Percentiles rank a stretch among this genome's conserved stretches.
Evolutionary conservation across 1,140 invertebrate species (phyloP).

Genomic region (Drosophila asahinai): DNA sequence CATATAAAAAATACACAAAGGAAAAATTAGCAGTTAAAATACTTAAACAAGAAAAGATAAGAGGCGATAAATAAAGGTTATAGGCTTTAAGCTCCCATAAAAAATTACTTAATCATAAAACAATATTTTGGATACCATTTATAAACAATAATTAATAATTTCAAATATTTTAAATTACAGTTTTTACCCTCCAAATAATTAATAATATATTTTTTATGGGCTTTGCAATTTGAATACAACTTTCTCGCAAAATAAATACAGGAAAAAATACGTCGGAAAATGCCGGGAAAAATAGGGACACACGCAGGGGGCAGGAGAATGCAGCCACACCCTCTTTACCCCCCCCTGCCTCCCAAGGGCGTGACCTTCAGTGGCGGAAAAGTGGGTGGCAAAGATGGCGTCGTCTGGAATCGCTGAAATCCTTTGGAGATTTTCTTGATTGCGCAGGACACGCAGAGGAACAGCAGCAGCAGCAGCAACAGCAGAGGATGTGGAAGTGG

Average conservation of each 20-base stretch:
- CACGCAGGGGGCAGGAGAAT: background rate
- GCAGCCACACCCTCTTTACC: background rate
- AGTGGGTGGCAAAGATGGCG: constrained; percentile 20
- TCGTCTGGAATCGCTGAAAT: constrained; percentile 33
- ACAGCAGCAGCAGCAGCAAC: background rate
- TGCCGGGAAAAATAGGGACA: background rate
- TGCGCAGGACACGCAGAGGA: constrained; percentile 30
- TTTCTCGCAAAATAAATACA: background rate
- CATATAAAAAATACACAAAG: background rate
- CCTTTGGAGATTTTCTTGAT: constrained; percentile 56
- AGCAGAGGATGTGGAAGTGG: constrained; percentile 16
- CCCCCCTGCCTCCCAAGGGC: background rate
- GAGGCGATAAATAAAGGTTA: background rate
- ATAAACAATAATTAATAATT: no score
- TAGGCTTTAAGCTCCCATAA: no score
- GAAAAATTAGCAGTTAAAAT: background rate
- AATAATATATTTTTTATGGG: background rate
- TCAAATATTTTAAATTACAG: background rate
- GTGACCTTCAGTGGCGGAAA: constrained; percentile 11
- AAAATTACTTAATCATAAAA: no score
- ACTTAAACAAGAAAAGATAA: background rate
- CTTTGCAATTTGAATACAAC: no score
- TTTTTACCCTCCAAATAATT: background rate
- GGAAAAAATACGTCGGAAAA: constrained; percentile 4
- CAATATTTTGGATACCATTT: no score